Base-by-base conservation (phyloP, 2,113 vertebrate genomes). In the Hypanus sabinus region DNA sequence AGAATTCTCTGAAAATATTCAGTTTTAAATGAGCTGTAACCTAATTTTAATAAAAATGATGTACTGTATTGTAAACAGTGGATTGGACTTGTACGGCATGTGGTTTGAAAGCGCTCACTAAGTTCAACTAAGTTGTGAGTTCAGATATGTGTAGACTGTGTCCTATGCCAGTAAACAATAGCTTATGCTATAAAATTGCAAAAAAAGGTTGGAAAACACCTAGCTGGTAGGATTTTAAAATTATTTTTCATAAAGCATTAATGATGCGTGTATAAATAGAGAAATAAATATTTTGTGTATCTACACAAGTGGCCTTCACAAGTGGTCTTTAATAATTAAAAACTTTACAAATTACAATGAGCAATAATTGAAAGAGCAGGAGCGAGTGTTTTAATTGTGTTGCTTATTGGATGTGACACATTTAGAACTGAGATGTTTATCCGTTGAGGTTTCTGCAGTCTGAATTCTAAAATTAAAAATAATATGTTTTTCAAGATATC, bases 401-500 rank as follows among this genome's bases (percentile, higher is more conserved):
- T 97, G 96, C 97, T 98, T 97, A 97, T 98, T 97, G 97, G 96
- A 96, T 96, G 96, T 97, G 97, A 97, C 97, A 97, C 96, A 95
- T 97, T 97, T 97, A 97, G 97, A 97, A 96, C 96, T 88, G 95
- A 96, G 96, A 96, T 96, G 96, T 95, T 94, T 97, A 97, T 96
- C 97, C 97, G 97, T 97, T 96, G 96, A 97, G 96, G 97, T 97
- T 97, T 97, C 97, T 97, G 96, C 95, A 96, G 97, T 97, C 97
- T 97, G 96, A 97, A 97, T 98, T 98, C 97, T 98, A 96, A 95
- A 93, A 46, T 93, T 46, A 46, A 46, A 36, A 97, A 98, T 97
- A 98, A 98, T 97, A 98, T 98, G 97, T 97, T 98, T 98, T 98
- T 97, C 96, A 96, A 97, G 97, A 97, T 97, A 98, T 98, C 98